Evolutionary conservation across 2,888 invertebrate genomes (phyloP).

Genomic region (Linnaemya tessellans): DNA sequence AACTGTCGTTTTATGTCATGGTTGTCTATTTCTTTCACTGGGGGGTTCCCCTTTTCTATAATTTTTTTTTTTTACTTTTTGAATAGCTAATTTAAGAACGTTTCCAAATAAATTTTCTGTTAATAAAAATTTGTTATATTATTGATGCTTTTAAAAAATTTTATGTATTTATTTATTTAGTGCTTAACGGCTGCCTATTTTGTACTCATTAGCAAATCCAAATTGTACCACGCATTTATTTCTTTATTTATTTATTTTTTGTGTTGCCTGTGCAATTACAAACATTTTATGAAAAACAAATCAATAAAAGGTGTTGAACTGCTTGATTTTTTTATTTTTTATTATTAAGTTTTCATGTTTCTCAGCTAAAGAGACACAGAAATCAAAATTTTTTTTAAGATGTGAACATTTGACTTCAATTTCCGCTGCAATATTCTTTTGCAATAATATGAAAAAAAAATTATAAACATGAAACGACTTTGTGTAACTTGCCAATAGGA

Average conservation of each 20-base stretch:
- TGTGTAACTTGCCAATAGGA: not conserved
- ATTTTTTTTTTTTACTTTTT: too few species aligned
- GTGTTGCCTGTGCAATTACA: not conserved
- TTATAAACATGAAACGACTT: not conserved
- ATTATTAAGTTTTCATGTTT: not conserved
- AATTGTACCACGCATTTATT: conserved; percentile 23
- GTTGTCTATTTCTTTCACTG: too few species aligned
- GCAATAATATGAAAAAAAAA: conserved; percentile 48
- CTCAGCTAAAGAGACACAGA: not conserved
- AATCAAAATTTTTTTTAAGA: conserved; percentile 18
- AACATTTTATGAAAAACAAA: conserved; percentile 2
- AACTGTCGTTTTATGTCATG: too few species aligned
- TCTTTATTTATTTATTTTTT: conserved; percentile 1
- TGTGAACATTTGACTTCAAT: conserved; percentile 29
- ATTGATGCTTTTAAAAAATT: too few species aligned
- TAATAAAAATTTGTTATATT: too few species aligned
- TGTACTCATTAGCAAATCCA: conserved; percentile 10
- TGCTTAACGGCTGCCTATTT: not conserved
- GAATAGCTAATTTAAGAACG: too few species aligned
- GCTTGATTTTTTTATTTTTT: conserved; percentile 20
- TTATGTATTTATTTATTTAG: too few species aligned
- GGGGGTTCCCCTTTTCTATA: too few species aligned
- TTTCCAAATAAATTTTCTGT: too few species aligned
- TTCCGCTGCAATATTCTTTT: conserved; percentile 55
- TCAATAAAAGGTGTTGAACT: conserved; percentile 16